Evolutionary conservation across 2,113 vertebrate species (phyloP), one percentile per base, ranked within the genome.

Genomic region (Eleginops maclovinus): DNA sequence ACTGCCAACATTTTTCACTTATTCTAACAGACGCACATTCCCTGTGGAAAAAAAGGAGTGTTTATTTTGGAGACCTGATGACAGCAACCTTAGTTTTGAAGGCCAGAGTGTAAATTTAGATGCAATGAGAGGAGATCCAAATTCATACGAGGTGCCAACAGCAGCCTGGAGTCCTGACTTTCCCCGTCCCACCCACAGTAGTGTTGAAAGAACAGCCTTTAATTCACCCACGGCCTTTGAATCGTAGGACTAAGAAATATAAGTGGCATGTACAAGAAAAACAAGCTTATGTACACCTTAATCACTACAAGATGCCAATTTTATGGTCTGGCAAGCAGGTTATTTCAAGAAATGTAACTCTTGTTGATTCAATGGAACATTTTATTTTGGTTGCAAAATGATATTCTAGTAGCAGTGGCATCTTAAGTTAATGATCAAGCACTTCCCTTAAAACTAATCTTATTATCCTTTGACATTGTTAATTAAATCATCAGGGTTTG

Each of bases 11-110:
- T 90, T 92, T 94, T 89, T 86, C 68, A 83, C 74, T 88, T 91
- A 89, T 94, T 94, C 88, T 77, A 83, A 89, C 83, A 90, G 85
- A 88, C 53, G 47, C 70, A 43, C 81, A 85, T 91, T 92, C 88
- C 89, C 74, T n/a, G 51, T 89, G 86, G 84, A 88, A 91, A 50
- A 91, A 91, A 90, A 81, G 67, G 56, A 75, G 59, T 89, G 91
- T 94, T 94, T 94, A 94, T 94, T 95, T 95, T 94, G 90, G 91
- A 94, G 90, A 93, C 91, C 85, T 83, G 93, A 93, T 94, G 93
- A 95, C 94, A 94, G 94, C 93, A 92, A 92, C 92, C 91, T 89
- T 82, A 84, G 88, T 91, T 93, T 89, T 93, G 91, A 94, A 95
- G 91, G 93, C 93, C 93, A 93, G 90, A 17, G 92, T 85, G 79